phyloP scores from a whole-genome alignment of 2,113 vertebrate species.

The Ifrita kowaldi region DNA sequence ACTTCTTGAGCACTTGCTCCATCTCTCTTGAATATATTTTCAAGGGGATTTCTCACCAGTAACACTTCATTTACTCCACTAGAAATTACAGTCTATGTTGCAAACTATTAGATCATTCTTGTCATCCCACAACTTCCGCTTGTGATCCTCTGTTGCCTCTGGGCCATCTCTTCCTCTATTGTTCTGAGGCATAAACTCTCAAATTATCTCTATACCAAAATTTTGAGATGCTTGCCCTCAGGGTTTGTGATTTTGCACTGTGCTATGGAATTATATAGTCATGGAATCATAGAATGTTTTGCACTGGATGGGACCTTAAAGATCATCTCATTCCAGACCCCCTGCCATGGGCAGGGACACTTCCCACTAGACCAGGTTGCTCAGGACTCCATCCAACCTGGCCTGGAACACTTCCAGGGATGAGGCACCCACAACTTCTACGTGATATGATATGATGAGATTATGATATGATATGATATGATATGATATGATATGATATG shows the following conservation, averaged over 20 bases:
- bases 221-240: background rate
- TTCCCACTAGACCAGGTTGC: background rate
- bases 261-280: background rate
- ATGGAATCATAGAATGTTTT: background rate
- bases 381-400: background rate
- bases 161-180: background rate
- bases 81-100: background rate
- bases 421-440: background rate
- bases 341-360: background rate
- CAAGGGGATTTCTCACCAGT: background rate
- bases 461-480: background rate
- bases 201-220: background rate
- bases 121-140: background rate
- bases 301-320: background rate
- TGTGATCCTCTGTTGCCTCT: background rate
- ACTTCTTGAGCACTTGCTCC: background rate
- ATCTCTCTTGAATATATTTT: background rate
- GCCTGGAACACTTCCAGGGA: background rate
- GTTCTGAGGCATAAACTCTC: background rate
- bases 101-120: background rate
- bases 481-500: background rate
- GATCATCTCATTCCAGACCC: background rate
- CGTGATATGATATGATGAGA: background rate
- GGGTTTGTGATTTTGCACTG: background rate
- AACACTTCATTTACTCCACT: background rate